Conservation (phyloP, 2,888 invertebrate genomes). For the Erynnis tages region DNA sequence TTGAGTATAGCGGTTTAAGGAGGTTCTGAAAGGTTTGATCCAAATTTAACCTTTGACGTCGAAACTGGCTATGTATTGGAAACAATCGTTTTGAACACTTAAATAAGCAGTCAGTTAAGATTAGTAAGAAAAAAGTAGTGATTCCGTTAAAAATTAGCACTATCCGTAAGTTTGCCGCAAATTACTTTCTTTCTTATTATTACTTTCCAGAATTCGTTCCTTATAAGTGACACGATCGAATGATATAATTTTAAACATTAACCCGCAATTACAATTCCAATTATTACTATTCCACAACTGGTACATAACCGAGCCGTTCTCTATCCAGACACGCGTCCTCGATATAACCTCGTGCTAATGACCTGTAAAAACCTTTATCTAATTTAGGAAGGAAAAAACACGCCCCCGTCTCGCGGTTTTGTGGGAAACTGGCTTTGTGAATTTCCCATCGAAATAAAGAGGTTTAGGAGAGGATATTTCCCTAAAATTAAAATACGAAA, state of each 20-base stretch:
- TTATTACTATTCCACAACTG: neutral
- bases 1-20: no score
- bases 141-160: no score
- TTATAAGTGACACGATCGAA: no score
- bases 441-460: conserved; percentile 2
- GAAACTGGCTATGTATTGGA: no score
- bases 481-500: neutral
- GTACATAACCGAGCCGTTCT: neutral
- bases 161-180: no score
- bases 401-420: conserved; percentile 1
- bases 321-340: conserved; percentile 28
- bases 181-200: no score
- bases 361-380: conserved; percentile 29
- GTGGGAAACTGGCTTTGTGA: conserved; percentile 2
- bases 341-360: conserved; percentile 30
- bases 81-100: no score
- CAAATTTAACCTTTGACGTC: no score
- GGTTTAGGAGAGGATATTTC: neutral
- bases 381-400: conserved; percentile 21
- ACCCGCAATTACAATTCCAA: neutral
- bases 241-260: neutral
- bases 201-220: no score
- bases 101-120: no score
- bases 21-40: no score
- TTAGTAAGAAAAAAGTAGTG: no score